Evolutionary conservation across 2,113 vertebrate genomes (phyloP).

Genomic region (Megaptera novaeangliae): DNA sequence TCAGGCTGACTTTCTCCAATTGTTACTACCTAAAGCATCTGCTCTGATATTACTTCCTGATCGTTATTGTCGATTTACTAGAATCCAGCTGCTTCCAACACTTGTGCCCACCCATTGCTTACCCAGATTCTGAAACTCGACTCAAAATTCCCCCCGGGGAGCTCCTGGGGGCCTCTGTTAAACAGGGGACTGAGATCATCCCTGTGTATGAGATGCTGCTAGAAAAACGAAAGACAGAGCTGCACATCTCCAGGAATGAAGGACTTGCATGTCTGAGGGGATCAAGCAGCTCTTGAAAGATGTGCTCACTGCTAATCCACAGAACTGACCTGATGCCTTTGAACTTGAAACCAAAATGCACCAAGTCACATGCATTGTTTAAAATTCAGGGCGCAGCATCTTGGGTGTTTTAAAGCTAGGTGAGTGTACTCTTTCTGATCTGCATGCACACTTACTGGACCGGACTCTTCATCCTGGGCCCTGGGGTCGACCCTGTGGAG

Average conservation of each 20-base stretch:
- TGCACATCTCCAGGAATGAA: slow-evolving; percentile 93
- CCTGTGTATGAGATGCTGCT: slow-evolving; percentile 95
- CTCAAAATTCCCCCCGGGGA: slow-evolving; percentile 63
- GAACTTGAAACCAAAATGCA: slow-evolving; percentile 95
- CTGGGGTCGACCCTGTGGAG: background rate
- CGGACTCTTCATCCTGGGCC: background rate
- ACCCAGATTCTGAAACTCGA: background rate
- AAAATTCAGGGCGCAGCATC: slow-evolving; percentile 79
- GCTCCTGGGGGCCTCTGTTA: slow-evolving; percentile 93
- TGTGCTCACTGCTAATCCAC: slow-evolving; percentile 95
- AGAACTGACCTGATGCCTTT: slow-evolving; percentile 93
- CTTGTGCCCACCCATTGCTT: background rate
- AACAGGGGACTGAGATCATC: slow-evolving; percentile 92
- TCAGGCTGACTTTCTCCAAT: background rate
- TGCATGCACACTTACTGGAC: background rate
- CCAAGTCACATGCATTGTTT: slow-evolving; percentile 92
- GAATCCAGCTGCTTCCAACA: background rate
- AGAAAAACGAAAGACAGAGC: slow-evolving; percentile 98
- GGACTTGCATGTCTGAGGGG: slow-evolving; percentile 94
- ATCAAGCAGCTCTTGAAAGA: slow-evolving; percentile 93
- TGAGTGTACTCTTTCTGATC: slow-evolving; percentile 65
- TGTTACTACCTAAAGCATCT: background rate
- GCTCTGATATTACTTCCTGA: background rate
- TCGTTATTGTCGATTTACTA: background rate
- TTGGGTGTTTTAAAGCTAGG: slow-evolving; percentile 78